phyloP scores from a whole-genome alignment of 2,888 invertebrate species.

The Gasteruption jaculator region DNA sequence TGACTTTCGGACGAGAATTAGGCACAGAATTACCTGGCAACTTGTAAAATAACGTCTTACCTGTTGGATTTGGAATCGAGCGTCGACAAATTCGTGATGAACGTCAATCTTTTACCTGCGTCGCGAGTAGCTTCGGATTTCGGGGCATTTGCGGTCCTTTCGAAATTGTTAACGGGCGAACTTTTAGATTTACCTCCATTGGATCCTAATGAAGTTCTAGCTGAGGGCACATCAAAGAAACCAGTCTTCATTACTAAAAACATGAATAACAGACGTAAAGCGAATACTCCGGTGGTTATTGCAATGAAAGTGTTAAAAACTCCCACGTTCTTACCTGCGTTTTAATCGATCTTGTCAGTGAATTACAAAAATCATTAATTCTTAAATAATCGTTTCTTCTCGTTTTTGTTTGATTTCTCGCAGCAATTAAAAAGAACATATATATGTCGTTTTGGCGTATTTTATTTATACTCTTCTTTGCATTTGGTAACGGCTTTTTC shows the following conservation, averaged over 20 bases:
- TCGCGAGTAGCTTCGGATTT: slow-evolving; percentile 19
- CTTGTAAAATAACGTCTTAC: slow-evolving; percentile 31
- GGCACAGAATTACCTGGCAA: slow-evolving; percentile 37
- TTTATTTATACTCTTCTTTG: too few relatives aligned
- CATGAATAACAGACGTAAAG: slow-evolving; percentile 28
- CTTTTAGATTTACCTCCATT: slow-evolving; percentile 30
- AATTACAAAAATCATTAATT: neutral
- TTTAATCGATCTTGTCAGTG: slow-evolving; percentile 4
- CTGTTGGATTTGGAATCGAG: slow-evolving; percentile 29
- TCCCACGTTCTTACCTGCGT: slow-evolving; percentile 6
- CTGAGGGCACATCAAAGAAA: slow-evolving; percentile 31
- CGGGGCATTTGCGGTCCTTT: slow-evolving; percentile 27
- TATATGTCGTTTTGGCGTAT: too few relatives aligned
- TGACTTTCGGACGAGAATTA: too few relatives aligned
- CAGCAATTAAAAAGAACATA: too few relatives aligned
- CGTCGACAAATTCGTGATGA: slow-evolving; percentile 30
- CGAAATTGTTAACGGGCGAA: slow-evolving; percentile 37
- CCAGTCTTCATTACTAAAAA: slow-evolving; percentile 40
- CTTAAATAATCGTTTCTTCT: too few relatives aligned
- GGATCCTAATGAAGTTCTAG: slow-evolving; percentile 28
- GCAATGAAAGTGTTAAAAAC: slow-evolving; percentile 13
- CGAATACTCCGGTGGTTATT: slow-evolving; percentile 12
- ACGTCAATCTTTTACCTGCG: slow-evolving; percentile 25
- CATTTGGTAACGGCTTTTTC: too few relatives aligned
- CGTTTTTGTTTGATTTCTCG: too few relatives aligned